Percentiles rank a stretch among this genome's conserved stretches.
Conservation (phyloP, 2,888 invertebrate species). For the Ochlodes sylvanus region DNA sequence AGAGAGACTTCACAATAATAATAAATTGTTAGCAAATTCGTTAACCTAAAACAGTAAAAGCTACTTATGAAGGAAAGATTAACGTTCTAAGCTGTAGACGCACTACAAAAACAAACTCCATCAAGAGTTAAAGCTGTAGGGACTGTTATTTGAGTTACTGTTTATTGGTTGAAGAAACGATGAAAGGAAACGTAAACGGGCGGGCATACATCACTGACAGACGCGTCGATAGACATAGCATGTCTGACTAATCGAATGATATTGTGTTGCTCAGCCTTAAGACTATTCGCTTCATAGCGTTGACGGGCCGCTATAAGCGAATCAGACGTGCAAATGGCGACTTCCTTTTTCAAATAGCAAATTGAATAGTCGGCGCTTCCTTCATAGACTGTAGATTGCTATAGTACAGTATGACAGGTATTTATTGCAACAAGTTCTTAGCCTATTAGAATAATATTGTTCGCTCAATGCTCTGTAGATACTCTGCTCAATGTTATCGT, state of each 20-base stretch:
- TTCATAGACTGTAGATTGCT: slow-evolving; percentile 32
- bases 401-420: slow-evolving; percentile 1
- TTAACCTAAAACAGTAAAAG: slow-evolving; percentile 21
- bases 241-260: slow-evolving; percentile 42
- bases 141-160: slow-evolving; percentile 27
- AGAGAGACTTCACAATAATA: too few relatives aligned
- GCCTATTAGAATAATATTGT: not conserved
- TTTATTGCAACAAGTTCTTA: slow-evolving; percentile 8
- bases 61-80: slow-evolving; percentile 15
- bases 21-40: not conserved
- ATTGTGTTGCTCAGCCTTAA: slow-evolving; percentile 56
- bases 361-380: slow-evolving; percentile 49
- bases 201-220: slow-evolving; percentile 34
- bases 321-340: slow-evolving; percentile 65
- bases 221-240: slow-evolving; percentile 35
- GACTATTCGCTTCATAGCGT: slow-evolving; percentile 58
- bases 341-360: slow-evolving; percentile 65
- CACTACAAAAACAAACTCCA: slow-evolving; percentile 29
- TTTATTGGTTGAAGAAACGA: slow-evolving; percentile 35
- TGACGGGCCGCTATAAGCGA: slow-evolving; percentile 58
- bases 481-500: not conserved
- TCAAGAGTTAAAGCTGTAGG: slow-evolving; percentile 29
- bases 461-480: not conserved
- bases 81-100: slow-evolving; percentile 20
- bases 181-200: slow-evolving; percentile 37